Percentiles rank a stretch among this genome's conserved stretches.
Conservation (phyloP, 2,113 vertebrate genomes). For the Cacatua alba region DNA sequence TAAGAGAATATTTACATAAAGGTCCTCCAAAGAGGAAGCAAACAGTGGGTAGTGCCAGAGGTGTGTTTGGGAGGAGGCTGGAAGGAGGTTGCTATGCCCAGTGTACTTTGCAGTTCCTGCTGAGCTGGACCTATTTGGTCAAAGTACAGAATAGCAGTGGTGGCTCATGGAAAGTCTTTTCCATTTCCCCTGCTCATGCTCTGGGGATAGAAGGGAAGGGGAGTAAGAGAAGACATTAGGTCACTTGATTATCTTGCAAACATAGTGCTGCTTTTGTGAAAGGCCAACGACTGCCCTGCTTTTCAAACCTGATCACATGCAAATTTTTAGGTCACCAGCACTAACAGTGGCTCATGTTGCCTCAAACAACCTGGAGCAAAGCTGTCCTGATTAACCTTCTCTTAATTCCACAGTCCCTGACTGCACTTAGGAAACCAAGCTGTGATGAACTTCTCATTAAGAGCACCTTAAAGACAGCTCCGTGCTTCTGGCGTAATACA, state of each 20-base stretch:
- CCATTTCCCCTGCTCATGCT: not conserved
- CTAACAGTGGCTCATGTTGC: not conserved
- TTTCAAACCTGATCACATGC: not conserved
- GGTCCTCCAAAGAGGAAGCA: not conserved
- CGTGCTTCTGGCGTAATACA: not conserved
- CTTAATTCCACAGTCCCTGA: not conserved
- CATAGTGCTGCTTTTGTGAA: not conserved
- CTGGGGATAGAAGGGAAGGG: not conserved
- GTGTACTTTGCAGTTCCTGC: not conserved
- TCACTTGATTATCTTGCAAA: not conserved
- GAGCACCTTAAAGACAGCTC: not conserved
- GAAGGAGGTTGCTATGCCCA: not conserved
- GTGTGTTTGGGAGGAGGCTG: not conserved
- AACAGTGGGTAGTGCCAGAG: not conserved
- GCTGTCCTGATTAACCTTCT: not conserved
- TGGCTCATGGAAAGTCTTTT: not conserved
- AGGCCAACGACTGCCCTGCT: not conserved
- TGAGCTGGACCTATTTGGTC: not conserved
- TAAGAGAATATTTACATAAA: constrained; percentile 60
- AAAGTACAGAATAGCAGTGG: not conserved
- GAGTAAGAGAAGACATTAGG: not conserved
- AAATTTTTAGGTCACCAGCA: not conserved
- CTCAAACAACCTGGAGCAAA: not conserved
- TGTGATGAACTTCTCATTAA: not conserved
- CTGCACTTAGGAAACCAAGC: not conserved